Percentiles rank a stretch among this genome's conserved stretches.
Evolutionary conservation across 2,797 vertebrate species (phyloP).

Genomic region (Diplodus puntazzo): DNA sequence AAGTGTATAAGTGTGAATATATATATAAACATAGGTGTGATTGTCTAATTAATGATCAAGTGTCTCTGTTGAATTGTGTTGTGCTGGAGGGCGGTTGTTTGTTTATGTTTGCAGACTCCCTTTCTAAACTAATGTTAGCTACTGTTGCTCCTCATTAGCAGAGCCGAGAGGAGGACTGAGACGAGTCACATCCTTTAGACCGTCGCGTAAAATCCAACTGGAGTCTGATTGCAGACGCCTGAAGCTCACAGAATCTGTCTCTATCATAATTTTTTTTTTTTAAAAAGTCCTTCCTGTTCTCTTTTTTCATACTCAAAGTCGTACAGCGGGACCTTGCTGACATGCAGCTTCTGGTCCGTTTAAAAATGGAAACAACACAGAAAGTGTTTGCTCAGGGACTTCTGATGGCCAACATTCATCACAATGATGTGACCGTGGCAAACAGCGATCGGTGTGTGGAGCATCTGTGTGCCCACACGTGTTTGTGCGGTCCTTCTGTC

Average conservation of each 20-base stretch:
- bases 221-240: not conserved
- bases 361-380: constrained; percentile 57
- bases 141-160: too few species aligned
- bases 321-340: constrained; percentile 41
- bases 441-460: not conserved
- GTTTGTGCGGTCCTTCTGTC: not conserved
- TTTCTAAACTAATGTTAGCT: too few species aligned
- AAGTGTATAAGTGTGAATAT: too few species aligned
- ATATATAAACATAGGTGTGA: too few species aligned
- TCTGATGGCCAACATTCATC: constrained; percentile 52
- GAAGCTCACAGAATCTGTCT: not conserved
- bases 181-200: too few species aligned
- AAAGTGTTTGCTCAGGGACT: constrained; percentile 55
- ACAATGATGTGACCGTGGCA: constrained; percentile 17
- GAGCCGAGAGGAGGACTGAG: too few species aligned
- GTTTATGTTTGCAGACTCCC: too few species aligned
- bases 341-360: constrained; percentile 25
- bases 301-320: constrained; percentile 36
- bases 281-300: constrained; percentile 1
- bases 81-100: too few species aligned
- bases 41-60: too few species aligned
- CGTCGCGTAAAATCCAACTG: too few species aligned
- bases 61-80: too few species aligned
- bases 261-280: not conserved
- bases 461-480: not conserved